Evolutionary conservation across 2,888 invertebrate genomes (phyloP).

Genomic region (Slavum lentiscoides): DNA sequence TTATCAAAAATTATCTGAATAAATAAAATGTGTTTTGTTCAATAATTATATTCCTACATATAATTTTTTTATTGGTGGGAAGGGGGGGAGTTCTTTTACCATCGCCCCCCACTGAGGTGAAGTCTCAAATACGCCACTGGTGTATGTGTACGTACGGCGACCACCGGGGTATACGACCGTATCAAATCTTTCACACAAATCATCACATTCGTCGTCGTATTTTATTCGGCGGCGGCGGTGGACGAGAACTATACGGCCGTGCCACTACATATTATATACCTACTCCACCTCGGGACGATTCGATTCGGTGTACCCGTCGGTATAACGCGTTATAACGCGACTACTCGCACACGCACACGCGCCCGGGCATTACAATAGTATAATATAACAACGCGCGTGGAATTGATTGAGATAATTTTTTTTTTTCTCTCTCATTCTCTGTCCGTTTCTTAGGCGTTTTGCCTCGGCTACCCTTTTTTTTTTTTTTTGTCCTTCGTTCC

Average conservation of each 20-base stretch:
- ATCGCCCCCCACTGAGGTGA: no score
- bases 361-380: constrained; percentile 28
- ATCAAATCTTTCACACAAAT: constrained; percentile 7
- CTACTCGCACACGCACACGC: constrained; percentile 7
- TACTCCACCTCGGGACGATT: constrained; percentile 19
- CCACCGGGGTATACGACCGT: not conserved
- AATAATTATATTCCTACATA: no score
- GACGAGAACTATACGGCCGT: constrained; percentile 13
- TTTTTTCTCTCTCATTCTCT: constrained; percentile 7
- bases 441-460: constrained; percentile 40
- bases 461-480: constrained; percentile 50
- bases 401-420: constrained; percentile 50
- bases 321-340: no score
- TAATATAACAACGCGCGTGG: constrained; percentile 40
- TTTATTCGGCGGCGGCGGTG: not conserved
- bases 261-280: no score
- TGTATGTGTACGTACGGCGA: no score
- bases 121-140: no score
- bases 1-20: no score
- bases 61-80: no score
- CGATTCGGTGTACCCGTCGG: constrained; percentile 32
- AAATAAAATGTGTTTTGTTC: no score
- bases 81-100: no score
- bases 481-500: constrained; percentile 19
- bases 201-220: not conserved